Percentiles rank a stretch among this genome's conserved stretches.
Conservation (phyloP, 2,113 vertebrate species). For the Thalassarche chlororhynchos region DNA sequence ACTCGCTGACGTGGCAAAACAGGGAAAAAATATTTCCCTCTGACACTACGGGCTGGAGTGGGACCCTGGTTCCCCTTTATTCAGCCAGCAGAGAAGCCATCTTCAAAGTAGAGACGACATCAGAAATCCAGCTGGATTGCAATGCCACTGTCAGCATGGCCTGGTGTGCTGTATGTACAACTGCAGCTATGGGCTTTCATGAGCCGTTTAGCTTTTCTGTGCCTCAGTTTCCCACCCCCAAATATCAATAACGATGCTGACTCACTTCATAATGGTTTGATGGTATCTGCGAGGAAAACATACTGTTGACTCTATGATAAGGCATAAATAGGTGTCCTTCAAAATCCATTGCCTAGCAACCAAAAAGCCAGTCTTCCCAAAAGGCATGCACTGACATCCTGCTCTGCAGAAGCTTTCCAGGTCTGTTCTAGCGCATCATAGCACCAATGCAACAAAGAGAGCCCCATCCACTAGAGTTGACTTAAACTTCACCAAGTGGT, state of each 20-base stretch:
- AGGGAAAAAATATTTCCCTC: constrained; percentile 47
- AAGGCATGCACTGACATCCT: background rate
- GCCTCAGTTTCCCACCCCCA: background rate
- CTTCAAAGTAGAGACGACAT: background rate
- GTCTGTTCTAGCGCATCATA: background rate
- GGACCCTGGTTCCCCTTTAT: constrained; percentile 72
- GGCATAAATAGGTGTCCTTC: background rate
- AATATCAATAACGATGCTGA: background rate
- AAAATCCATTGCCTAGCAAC: background rate
- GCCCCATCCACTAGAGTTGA: too few species aligned
- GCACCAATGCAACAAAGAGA: background rate
- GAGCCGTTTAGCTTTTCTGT: background rate
- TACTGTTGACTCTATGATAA: background rate
- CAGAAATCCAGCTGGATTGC: background rate
- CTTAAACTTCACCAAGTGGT: background rate
- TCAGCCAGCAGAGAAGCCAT: background rate
- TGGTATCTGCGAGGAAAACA: background rate
- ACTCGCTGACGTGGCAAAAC: constrained; percentile 70
- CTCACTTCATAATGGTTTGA: background rate
- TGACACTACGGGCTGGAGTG: background rate
- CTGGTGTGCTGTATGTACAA: too few species aligned
- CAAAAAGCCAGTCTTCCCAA: background rate
- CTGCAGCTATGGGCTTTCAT: background rate
- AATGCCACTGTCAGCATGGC: background rate
- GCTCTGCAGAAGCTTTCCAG: background rate